Conservation (phyloP, 1,140 invertebrate species). For the Saccostrea echinata region DNA sequence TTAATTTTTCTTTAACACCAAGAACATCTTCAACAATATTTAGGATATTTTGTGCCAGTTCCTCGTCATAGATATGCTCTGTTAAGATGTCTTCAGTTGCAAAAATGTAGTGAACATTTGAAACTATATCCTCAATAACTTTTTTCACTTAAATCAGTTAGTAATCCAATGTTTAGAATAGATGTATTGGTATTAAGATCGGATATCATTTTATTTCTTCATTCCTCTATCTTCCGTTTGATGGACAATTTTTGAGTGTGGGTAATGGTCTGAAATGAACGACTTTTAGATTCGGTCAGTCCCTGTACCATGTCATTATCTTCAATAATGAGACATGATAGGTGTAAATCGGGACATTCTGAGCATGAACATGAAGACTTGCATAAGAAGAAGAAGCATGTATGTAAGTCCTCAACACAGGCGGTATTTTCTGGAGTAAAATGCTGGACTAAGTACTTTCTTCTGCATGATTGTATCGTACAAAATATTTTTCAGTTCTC, state of each 20-base stretch:
- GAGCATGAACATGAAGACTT: not conserved
- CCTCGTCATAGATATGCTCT: not conserved
- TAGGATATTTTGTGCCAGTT: not conserved
- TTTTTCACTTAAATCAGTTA: not conserved
- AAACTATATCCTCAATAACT: not conserved
- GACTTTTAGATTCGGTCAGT: not conserved
- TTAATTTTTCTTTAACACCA: not conserved
- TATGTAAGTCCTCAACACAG: not conserved
- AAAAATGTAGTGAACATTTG: constrained; percentile 8
- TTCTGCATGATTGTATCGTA: not conserved
- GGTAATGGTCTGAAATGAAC: not conserved
- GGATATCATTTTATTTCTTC: no score
- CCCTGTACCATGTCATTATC: not conserved
- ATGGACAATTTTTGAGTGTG: not conserved
- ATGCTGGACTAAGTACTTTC: constrained; percentile 4
- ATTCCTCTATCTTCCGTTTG: not conserved
- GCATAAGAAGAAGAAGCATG: not conserved
- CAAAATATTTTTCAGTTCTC: not conserved
- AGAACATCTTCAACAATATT: not conserved
- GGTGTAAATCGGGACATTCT: not conserved
- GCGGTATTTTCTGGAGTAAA: not conserved
- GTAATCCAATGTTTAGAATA: not conserved
- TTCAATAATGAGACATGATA: not conserved
- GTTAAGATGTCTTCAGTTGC: not conserved
- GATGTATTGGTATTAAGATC: not conserved